These are phyloP conservation scores for Volucella inflata DNA, from an alignment of 2,888 invertebrate species.

Conservation along the genomic window DNA sequence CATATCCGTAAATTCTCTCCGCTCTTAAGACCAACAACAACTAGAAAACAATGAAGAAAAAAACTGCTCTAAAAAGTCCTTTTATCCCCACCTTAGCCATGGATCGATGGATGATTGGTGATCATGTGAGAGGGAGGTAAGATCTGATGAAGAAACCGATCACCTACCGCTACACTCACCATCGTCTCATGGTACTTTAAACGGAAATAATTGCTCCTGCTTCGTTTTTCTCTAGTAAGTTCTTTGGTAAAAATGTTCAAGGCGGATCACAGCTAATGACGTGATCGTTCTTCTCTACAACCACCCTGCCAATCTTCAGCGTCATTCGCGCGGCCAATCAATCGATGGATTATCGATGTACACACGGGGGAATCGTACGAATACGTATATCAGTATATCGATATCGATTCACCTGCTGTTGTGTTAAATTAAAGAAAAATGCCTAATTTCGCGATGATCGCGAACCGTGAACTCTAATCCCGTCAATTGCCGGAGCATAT, in stretches of 20 bases:
- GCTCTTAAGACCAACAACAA: background rate
- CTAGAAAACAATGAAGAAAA: conserved; percentile 1
- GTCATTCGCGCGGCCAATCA: conserved; percentile 12
- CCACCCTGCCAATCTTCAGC: background rate
- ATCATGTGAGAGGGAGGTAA: conserved; percentile 71
- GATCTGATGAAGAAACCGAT: conserved; percentile 66
- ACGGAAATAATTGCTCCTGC: conserved; percentile 72
- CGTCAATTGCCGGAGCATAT: conserved; percentile 71
- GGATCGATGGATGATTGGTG: conserved; percentile 61
- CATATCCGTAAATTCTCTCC: conserved; percentile 60
- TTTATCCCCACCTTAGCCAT: conserved; percentile 43
- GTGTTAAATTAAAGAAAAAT: conserved; percentile 72
- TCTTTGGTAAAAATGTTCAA: conserved; percentile 63
- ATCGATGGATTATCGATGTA: conserved; percentile 63
- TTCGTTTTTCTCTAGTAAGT: conserved; percentile 37
- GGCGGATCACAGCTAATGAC: conserved; percentile 73
- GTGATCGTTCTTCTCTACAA: conserved; percentile 61
- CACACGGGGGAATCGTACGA: conserved; percentile 42
- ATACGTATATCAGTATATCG: no score
- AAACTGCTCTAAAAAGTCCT: conserved; percentile 11
- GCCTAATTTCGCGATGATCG: conserved; percentile 75
- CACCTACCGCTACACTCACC: conserved; percentile 65
- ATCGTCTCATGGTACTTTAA: conserved; percentile 67
- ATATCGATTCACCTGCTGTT: conserved; percentile 74
- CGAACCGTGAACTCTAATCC: conserved; percentile 75